These are phyloP conservation scores for Rhagium mordax DNA, from an alignment of 2,888 invertebrate species.

Conservation along the genomic window DNA sequence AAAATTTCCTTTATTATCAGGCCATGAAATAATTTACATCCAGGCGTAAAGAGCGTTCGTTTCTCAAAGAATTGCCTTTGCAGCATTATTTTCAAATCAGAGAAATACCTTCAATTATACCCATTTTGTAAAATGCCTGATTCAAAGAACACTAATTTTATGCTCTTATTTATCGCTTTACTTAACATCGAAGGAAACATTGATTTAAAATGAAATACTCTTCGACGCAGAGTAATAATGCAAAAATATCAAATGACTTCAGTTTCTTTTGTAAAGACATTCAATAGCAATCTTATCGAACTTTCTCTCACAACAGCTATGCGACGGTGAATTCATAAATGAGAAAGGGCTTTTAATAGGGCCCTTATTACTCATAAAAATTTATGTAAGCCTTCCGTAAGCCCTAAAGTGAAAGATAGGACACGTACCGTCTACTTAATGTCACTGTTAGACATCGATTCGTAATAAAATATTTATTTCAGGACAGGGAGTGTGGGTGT, in stretches of 20 bases:
- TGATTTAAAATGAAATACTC: background rate
- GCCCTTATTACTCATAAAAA: conserved; percentile 50
- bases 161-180: background rate
- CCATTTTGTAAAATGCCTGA: background rate
- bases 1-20: background rate
- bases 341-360: conserved; percentile 45
- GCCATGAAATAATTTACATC: too few relatives aligned
- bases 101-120: background rate
- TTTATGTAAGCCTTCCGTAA: conserved; percentile 34
- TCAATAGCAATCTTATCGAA: conserved; percentile 29
- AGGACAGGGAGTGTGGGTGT: background rate
- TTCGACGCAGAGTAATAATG: background rate
- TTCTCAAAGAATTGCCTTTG: background rate
- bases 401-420: conserved; percentile 35
- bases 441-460: conserved; percentile 33
- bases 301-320: conserved; percentile 24
- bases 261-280: conserved; percentile 17
- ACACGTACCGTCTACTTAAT: conserved; percentile 38
- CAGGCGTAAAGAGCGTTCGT: too few relatives aligned
- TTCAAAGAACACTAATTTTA: background rate
- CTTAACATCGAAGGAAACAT: background rate
- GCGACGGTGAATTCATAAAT: conserved; percentile 44
- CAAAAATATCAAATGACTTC: conserved; percentile 13
- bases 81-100: background rate
- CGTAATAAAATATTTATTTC: conserved; percentile 34